Evolutionary conservation across 2,797 vertebrate genomes (phyloP), one percentile per base, ranked within the genome.

Genomic region (Antennarius maculatus): DNA sequence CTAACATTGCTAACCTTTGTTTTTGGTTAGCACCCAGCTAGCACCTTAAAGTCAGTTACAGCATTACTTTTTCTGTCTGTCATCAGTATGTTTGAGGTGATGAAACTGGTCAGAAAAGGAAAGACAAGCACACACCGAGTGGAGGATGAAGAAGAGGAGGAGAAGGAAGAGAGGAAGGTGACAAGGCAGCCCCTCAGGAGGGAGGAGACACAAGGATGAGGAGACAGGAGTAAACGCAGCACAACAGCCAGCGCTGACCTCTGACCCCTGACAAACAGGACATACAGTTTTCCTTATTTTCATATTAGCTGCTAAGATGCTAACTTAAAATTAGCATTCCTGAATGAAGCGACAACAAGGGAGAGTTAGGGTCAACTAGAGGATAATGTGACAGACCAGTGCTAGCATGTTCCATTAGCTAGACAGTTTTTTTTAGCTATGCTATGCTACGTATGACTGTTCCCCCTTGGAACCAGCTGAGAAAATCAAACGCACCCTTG

Each of bases 401-500:
- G 37, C 37, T 39, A 39, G 37, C 9, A 39, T 39, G 37, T 39
- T 39, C 37, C 2, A 11, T 11, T 39, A 39, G 37, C 37, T 39
- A 39, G 9, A 39, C 31, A 34, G 31, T 34, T 5, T 8, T 34
- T 5, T 8, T 34, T 34, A 34, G 31, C 31, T 34, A 34, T 2
- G 11, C 37, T 34, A 23, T 13, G 11, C 37, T 34, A 23, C 7
- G 4, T 9, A 15, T 34, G 34, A 41, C 13, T 41, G 16, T 14
- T 39, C 53, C 7, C 17, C 13, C 28, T 7, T 17, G 7, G 18
- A 10, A 46, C 16, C 61, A 9, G 23, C 1, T 31, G 41, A 31
- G 0, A 6, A 51, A 79, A 61, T 52, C 43, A 61, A 75, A 84
- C 88, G 0, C 71, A 92, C 97, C 97, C 97, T 79, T 99, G 97